These are phyloP conservation scores for Hemibates koningsi DNA, from an alignment of 2,113 vertebrate species.

Conservation along the genomic window DNA sequence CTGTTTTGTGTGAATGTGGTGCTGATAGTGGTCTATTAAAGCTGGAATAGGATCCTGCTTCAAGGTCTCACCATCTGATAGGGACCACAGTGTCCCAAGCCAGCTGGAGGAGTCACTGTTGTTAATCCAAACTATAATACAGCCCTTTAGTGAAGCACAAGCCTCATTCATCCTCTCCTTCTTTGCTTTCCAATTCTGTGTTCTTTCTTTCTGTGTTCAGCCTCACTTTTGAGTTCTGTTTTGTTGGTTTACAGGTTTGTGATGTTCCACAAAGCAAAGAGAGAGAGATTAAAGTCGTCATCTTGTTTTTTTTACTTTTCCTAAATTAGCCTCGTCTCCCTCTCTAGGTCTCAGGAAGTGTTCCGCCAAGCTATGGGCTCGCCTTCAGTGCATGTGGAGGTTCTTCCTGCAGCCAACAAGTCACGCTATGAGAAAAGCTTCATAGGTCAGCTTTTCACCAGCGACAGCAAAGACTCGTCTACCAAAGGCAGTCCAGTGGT, in stretches of 20 bases:
- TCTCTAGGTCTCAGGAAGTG: constrained; percentile 83
- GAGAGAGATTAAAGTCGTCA: background rate
- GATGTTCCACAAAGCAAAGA: background rate
- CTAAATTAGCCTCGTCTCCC: background rate
- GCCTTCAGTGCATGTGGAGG: constrained; percentile 68
- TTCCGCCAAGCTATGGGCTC: constrained; percentile 87
- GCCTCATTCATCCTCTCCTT: background rate
- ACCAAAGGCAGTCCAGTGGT: constrained; percentile 67
- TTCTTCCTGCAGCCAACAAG: constrained; percentile 75
- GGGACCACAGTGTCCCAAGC: constrained; percentile 17
- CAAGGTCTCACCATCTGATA: constrained; percentile 32
- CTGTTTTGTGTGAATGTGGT: background rate
- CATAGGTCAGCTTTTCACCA: constrained; percentile 77
- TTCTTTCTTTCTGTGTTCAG: background rate
- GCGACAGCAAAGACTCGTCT: constrained; percentile 49
- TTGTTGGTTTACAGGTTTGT: background rate
- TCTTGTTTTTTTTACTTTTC: background rate
- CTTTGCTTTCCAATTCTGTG: background rate
- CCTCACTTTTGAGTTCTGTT: background rate
- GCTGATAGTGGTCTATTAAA: constrained; percentile 25
- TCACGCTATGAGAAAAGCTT: constrained; percentile 85
- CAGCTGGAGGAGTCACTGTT: constrained; percentile 25
- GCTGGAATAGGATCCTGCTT: background rate
- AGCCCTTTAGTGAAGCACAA: constrained; percentile 1
- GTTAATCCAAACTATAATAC: constrained; percentile 26